Percentiles rank a stretch among this genome's conserved stretches.
Conservation (phyloP, 2,797 vertebrate species). For the Lacerta agilis region DNA sequence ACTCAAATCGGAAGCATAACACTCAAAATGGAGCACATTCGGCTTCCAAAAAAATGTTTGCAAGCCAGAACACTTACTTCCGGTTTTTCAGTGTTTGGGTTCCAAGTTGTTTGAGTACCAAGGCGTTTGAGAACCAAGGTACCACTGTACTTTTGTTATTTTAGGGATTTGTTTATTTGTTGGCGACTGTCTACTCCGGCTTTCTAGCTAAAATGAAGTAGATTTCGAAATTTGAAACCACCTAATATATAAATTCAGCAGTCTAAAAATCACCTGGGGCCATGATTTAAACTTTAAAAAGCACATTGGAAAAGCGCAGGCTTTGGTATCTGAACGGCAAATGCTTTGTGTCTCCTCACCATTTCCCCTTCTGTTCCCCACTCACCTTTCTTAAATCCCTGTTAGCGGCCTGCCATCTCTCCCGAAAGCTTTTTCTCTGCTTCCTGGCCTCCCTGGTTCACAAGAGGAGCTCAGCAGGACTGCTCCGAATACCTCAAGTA, state of each 20-base stretch:
- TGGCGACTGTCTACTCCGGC: neutral
- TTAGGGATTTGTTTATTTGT: neutral
- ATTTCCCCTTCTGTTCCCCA: rapidly evolving
- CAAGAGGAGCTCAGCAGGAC: slow-evolving; percentile 83
- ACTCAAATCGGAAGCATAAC: too few species aligned
- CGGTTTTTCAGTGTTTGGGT: too few species aligned
- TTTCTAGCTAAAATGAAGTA: neutral
- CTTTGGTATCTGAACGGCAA: neutral
- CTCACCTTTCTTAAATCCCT: slow-evolving; percentile 1
- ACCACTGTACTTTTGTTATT: neutral
- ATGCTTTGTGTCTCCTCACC: neutral
- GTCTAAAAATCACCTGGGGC: too few species aligned
- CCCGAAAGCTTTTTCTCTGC: slow-evolving; percentile 83
- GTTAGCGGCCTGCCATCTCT: slow-evolving; percentile 82
- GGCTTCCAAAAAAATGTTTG: too few species aligned
- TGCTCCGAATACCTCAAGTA: slow-evolving; percentile 87
- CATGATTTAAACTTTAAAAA: neutral
- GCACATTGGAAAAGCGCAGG: neutral
- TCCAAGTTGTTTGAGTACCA: too few species aligned
- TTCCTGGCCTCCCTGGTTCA: slow-evolving; percentile 86
- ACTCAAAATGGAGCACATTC: too few species aligned
- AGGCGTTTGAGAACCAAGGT: too few species aligned
- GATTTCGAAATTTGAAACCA: neutral
- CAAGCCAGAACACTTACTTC: too few species aligned
- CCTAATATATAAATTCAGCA: neutral